Evolutionary conservation across 30 jellyfish, hydroid and myxozoan genomes (phyloP).

Genomic region (Hydractinia echinata): DNA sequence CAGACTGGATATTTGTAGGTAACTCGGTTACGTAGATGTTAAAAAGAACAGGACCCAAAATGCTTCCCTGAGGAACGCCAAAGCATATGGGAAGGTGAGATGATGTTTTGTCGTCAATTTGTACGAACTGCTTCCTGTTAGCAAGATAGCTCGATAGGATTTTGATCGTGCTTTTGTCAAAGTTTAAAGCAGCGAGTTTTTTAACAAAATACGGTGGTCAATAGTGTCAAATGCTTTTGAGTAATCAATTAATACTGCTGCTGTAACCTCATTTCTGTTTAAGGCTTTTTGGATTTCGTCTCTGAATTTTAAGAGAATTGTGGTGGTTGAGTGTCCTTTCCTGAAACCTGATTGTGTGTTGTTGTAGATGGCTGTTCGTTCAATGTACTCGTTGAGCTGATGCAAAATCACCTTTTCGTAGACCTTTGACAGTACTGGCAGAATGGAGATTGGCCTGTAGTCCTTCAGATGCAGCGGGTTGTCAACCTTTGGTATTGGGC

Average conservation of each 20-base stretch:
- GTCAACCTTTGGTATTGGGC: conserved; percentile 11
- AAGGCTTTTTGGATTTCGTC: neutral
- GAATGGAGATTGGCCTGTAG: neutral
- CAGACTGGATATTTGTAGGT: too few relatives aligned
- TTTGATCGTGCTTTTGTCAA: too few relatives aligned
- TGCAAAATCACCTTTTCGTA: neutral
- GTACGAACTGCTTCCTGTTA: too few relatives aligned
- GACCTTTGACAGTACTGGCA: neutral
- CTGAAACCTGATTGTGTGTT: neutral
- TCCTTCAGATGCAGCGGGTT: neutral
- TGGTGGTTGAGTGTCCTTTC: neutral
- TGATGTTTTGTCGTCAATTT: too few relatives aligned
- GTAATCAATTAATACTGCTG: neutral
- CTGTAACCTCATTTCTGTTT: neutral
- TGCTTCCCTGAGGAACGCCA: too few relatives aligned
- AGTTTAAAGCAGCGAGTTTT: too few relatives aligned
- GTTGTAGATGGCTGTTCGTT: neutral
- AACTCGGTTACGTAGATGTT: too few relatives aligned
- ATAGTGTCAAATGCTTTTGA: neutral
- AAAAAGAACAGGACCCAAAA: too few relatives aligned
- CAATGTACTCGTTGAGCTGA: neutral
- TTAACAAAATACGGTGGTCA: too few relatives aligned
- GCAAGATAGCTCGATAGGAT: too few relatives aligned
- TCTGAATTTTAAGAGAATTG: neutral
- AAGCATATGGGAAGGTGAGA: too few relatives aligned